Evolutionary conservation across 53 echinoderm and acorn worm genomes (phyloP), one percentile per base, ranked within the genome.

Genomic region (Luidia sarsii): DNA sequence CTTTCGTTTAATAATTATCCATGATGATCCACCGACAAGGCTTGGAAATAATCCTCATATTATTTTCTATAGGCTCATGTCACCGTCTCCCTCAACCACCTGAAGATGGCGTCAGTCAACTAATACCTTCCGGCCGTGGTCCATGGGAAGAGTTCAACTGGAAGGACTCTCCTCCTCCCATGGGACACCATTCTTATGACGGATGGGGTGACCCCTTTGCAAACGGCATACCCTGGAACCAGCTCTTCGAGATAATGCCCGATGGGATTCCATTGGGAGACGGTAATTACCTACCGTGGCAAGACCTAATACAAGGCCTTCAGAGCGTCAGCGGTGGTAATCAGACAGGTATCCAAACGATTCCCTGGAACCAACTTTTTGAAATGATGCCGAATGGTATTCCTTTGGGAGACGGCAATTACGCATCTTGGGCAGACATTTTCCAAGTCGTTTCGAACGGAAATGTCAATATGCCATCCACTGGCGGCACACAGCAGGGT

Each of bases 91-190:
- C 67, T 46, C 46, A 27, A 16, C 43, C 67, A 43, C 67, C 67
- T 41, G 38, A 43, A 10, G 14, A 67, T 67, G 67, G 67, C 1
- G 8, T 23, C 4, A 67, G 43, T 67, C 13, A 43, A 37, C 25
- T 43, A 15, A 22, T 67, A 4, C 67, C 67, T 20, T 67, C 67
- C 0, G 5, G 15, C 22, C 67, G 67, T 23, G 13, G 35, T 67
- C 67, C 67, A 33, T 67, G 67, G 67, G 67, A 67, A 23, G 67
- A 46, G 5, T 48, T 67, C 48, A 67, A 67, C 6, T 67, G 67
- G 67, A 25, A 67, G 23, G 46, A 67, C 28, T 15, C 45, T 10
- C 67, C 67, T 16, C 67, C 66, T 21, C 66, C 45, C 8, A 19
- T 66, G 30, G 66, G 30, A 9, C 67, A 67, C 35, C 24, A 45